These are phyloP conservation scores for Synergus umbraculus DNA, from an alignment of 2,888 invertebrate species.

Conservation along the genomic window DNA sequence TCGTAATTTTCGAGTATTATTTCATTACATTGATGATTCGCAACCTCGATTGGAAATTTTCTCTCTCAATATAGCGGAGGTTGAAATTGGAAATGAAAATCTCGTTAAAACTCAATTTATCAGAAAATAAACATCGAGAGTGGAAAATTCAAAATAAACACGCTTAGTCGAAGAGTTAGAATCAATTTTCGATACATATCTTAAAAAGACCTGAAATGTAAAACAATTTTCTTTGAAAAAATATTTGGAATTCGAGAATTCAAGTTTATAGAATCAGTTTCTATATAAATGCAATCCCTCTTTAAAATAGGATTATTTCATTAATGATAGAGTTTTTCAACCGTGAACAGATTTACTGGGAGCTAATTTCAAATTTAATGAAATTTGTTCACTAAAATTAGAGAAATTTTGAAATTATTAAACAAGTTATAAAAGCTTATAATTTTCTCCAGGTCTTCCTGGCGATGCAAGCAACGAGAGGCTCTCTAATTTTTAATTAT, in stretches of 20 bases:
- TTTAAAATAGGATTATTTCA: neutral
- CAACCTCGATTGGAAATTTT: slow-evolving; percentile 33
- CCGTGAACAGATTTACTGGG: too few species aligned
- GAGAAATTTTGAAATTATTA: neutral
- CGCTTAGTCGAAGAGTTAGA: neutral
- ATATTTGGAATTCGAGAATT: too few species aligned
- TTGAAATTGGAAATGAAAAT: slow-evolving; percentile 29
- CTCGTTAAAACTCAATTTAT: slow-evolving; percentile 28
- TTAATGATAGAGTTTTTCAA: too few species aligned
- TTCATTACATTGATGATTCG: slow-evolving; percentile 19
- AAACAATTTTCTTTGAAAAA: neutral
- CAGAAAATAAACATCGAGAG: slow-evolving; percentile 5
- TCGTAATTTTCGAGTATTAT: slow-evolving; percentile 37
- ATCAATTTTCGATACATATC: neutral
- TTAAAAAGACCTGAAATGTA: neutral
- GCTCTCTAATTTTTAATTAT: too few species aligned
- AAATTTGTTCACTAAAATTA: neutral
- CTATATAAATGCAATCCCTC: neutral
- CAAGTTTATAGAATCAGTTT: too few species aligned
- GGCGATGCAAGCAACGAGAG: neutral
- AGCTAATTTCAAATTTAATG: too few species aligned
- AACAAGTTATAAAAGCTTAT: too few species aligned
- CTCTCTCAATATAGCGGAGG: neutral
- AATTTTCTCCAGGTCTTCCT: too few species aligned
- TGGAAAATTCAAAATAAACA: slow-evolving; percentile 1